Evolutionary conservation across 1,140 invertebrate genomes (phyloP).

Genomic region (Eueides isabella): DNA sequence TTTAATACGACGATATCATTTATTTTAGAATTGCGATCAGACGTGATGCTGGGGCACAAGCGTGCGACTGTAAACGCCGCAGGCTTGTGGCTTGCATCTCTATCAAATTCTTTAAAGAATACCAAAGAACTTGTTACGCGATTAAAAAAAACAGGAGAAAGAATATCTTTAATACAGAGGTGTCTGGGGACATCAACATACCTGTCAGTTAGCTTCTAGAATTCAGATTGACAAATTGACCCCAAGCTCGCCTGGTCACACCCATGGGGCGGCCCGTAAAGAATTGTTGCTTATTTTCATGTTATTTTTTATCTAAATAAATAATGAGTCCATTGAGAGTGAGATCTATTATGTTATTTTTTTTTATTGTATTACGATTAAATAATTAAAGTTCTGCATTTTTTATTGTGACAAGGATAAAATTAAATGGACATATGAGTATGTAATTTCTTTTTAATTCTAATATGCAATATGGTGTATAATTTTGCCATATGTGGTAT

Average conservation of each 20-base stretch:
- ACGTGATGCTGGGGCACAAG: too few relatives aligned
- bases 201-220: constrained; percentile 28
- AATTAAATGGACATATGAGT: too few relatives aligned
- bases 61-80: too few relatives aligned
- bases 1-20: too few relatives aligned
- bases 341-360: constrained; percentile 22
- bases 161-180: background rate
- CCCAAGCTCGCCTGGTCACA: constrained; percentile 8
- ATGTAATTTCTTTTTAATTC: too few relatives aligned
- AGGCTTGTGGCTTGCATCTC: too few relatives aligned
- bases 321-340: constrained; percentile 27
- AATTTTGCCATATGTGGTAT: too few relatives aligned
- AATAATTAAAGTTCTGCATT: background rate
- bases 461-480: too few relatives aligned
- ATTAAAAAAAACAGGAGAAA: background rate
- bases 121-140: background rate
- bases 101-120: background rate
- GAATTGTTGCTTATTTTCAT: constrained; percentile 25
- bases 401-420: background rate
- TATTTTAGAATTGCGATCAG: too few relatives aligned
- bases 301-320: constrained; percentile 30
- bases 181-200: constrained; percentile 9
- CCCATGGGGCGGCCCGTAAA: constrained; percentile 24
- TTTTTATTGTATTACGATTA: background rate
- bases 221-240: constrained; percentile 35